Evolutionary conservation across 2,113 vertebrate genomes (phyloP).

Genomic region (Ammodytes marinus): DNA sequence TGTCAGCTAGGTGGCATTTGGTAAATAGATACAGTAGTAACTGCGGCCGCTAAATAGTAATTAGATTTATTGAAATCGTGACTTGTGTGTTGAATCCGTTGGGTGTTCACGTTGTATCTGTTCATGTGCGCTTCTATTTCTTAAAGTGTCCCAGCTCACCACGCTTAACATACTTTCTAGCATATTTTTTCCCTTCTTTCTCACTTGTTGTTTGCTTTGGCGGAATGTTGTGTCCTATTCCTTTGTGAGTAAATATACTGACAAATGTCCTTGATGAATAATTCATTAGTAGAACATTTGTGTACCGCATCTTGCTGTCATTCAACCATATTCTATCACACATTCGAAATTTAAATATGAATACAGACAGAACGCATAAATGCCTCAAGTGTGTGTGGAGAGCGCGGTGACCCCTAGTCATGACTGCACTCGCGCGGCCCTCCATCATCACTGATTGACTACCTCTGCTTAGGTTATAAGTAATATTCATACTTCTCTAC

Average conservation of each 20-base stretch:
- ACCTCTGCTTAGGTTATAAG: slow-evolving; percentile 49
- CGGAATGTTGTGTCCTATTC: not conserved
- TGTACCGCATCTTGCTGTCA: slow-evolving; percentile 18
- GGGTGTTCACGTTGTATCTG: not conserved
- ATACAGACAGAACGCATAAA: not conserved
- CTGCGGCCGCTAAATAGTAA: slow-evolving; percentile 35
- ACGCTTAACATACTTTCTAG: slow-evolving; percentile 11
- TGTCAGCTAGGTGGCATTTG: slow-evolving; percentile 59
- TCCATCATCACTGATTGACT: slow-evolving; percentile 18
- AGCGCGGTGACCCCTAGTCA: slow-evolving; percentile 25
- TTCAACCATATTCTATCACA: slow-evolving; percentile 19
- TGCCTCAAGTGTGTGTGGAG: slow-evolving; percentile 12
- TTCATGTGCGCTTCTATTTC: slow-evolving; percentile 2
- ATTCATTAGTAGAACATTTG: slow-evolving; percentile 32
- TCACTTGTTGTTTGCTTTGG: not conserved
- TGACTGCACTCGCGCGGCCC: slow-evolving; percentile 4
- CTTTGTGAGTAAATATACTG: slow-evolving; percentile 1
- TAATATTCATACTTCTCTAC: slow-evolving; percentile 43
- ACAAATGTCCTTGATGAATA: slow-evolving; percentile 38
- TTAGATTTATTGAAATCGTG: slow-evolving; percentile 39
- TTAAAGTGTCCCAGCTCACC: not conserved
- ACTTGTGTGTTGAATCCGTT: slow-evolving; percentile 13
- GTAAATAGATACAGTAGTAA: slow-evolving; percentile 39
- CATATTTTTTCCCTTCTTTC: not conserved
- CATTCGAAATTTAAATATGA: slow-evolving; percentile 19